Conservation (phyloP, 1,140 invertebrate species). For the Anthonomus grandis region DNA sequence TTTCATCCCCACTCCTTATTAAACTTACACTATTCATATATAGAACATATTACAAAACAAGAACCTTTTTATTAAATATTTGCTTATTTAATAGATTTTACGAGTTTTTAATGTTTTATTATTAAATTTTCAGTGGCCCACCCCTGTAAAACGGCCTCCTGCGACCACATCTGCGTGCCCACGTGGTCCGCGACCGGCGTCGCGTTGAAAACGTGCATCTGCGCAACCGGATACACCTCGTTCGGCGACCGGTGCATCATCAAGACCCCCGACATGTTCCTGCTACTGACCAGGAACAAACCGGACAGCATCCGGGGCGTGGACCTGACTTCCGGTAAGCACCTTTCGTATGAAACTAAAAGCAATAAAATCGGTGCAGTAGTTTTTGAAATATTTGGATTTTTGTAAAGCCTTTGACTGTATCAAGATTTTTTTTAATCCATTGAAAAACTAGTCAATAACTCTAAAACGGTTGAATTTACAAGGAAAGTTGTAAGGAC, state of each 20-base stretch:
- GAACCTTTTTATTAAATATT: no score
- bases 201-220: slow-evolving; percentile 61
- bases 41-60: no score
- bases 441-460: no score
- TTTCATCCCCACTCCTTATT: no score
- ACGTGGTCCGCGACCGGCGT: slow-evolving; percentile 54
- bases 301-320: slow-evolving; percentile 65
- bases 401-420: no score
- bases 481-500: no score
- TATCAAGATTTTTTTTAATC: no score
- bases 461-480: no score
- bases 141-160: slow-evolving; percentile 68
- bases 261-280: slow-evolving; percentile 51
- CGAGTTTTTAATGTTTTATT: background rate
- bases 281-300: slow-evolving; percentile 61
- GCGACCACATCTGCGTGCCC: slow-evolving; percentile 71
- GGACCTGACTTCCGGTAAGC: slow-evolving; percentile 34
- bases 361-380: no score
- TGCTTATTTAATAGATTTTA: background rate
- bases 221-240: slow-evolving; percentile 64
- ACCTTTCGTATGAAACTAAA: no score
- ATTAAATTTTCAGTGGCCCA: slow-evolving; percentile 55
- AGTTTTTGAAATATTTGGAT: no score
- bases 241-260: slow-evolving; percentile 47
- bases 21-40: no score